Evolutionary conservation across 2,113 vertebrate species (phyloP).

Genomic region (Zeus faber): DNA sequence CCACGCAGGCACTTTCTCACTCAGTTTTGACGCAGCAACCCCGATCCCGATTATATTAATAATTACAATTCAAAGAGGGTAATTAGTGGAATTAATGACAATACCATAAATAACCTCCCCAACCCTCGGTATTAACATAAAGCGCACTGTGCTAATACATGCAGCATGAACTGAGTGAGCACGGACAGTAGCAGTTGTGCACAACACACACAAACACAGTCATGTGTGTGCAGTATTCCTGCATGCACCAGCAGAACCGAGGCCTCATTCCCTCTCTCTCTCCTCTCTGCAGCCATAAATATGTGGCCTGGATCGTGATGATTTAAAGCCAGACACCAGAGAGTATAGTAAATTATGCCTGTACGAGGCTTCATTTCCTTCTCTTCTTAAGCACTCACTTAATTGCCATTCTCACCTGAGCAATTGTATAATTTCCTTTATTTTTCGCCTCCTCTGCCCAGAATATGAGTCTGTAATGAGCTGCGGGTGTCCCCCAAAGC

Average conservation of each 20-base stretch:
- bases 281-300: constrained; percentile 39
- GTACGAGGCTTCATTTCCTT: constrained; percentile 70
- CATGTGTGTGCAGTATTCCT: constrained; percentile 3
- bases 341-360: constrained; percentile 71
- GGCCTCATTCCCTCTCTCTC: constrained; percentile 23
- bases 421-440: constrained; percentile 77
- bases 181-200: neutral
- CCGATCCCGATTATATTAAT: no score
- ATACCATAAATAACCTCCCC: no score
- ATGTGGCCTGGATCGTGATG: constrained; percentile 57
- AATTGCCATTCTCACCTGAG: constrained; percentile 82
- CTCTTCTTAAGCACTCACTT: constrained; percentile 76
- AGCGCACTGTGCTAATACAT: no score
- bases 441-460: constrained; percentile 74
- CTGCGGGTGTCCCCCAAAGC: constrained; percentile 77
- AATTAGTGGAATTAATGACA: no score
- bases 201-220: constrained; percentile 16
- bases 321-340: constrained; percentile 70
- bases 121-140: no score
- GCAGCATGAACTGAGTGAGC: no score
- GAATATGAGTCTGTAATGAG: constrained; percentile 79
- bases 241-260: constrained; percentile 16
- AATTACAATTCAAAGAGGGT: no score
- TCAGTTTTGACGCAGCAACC: no score
- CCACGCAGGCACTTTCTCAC: no score